phyloP scores from a whole-genome alignment of 2,113 vertebrate species.

The Tyrannus savana region DNA sequence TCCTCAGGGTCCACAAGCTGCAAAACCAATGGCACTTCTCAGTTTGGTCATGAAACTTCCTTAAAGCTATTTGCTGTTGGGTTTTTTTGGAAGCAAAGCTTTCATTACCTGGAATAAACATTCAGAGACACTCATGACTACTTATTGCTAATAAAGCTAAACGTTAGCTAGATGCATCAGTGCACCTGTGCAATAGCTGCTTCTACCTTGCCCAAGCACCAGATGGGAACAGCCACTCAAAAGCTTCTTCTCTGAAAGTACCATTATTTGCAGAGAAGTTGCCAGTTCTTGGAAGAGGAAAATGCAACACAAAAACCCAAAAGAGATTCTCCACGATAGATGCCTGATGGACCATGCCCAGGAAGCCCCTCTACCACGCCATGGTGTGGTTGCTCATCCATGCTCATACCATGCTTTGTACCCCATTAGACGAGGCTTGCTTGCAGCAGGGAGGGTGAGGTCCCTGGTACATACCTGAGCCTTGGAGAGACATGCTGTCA shows the following conservation, averaged over 20 bases:
- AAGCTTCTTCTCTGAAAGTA: background rate
- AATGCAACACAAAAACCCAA: background rate
- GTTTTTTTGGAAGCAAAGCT: background rate
- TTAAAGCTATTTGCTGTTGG: constrained; percentile 11
- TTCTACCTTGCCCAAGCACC: background rate
- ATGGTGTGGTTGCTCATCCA: background rate
- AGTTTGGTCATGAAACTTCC: background rate
- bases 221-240: background rate
- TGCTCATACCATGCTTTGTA: background rate
- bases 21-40: background rate
- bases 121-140: background rate
- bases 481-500: background rate
- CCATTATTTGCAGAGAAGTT: background rate
- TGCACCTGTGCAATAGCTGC: background rate
- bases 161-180: background rate
- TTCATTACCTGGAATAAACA: constrained; percentile 4
- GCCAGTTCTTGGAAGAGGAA: background rate
- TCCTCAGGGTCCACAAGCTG: background rate
- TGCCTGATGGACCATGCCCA: background rate
- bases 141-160: background rate
- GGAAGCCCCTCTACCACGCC: background rate
- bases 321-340: background rate
- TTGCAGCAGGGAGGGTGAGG: background rate
- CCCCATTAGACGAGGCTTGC: background rate
- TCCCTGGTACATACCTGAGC: background rate